Conservation (phyloP, 2,888 invertebrate species). For the Chloromyia formosa region DNA sequence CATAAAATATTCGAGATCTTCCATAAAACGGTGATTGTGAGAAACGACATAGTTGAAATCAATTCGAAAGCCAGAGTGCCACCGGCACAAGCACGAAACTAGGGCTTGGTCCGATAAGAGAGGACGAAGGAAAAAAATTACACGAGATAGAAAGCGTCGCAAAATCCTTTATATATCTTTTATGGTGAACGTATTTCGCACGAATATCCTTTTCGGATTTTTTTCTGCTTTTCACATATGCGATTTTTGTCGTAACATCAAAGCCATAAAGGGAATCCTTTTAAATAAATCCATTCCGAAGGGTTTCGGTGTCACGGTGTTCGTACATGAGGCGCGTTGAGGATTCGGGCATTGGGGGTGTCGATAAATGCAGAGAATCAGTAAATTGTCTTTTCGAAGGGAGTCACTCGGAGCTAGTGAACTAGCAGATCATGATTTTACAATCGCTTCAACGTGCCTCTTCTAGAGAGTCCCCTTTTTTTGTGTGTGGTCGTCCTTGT, state of each 20-base stretch:
- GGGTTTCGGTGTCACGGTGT: background rate
- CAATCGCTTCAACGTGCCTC: slow-evolving; percentile 21
- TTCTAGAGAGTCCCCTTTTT: slow-evolving; percentile 4
- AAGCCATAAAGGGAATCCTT: slow-evolving; percentile 49
- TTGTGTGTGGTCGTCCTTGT: slow-evolving; percentile 14
- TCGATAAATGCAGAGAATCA: slow-evolving; percentile 47
- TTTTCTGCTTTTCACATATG: slow-evolving; percentile 38
- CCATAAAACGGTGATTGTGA: slow-evolving; percentile 39
- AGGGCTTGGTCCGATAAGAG: slow-evolving; percentile 11
- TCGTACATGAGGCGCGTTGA: too few relatives aligned
- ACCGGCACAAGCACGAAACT: too few relatives aligned
- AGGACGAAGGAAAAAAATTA: background rate
- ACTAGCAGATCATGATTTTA: slow-evolving; percentile 43
- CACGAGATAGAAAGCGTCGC: slow-evolving; percentile 34
- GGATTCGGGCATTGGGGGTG: too few relatives aligned
- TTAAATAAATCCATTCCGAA: slow-evolving; percentile 46
- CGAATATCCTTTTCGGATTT: slow-evolving; percentile 9
- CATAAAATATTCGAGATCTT: slow-evolving; percentile 19
- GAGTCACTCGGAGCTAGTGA: slow-evolving; percentile 30
- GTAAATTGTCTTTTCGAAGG: slow-evolving; percentile 48
- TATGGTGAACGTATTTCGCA: slow-evolving; percentile 11
- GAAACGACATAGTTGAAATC: slow-evolving; percentile 18
- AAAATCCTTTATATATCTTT: slow-evolving; percentile 20
- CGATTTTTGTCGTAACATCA: slow-evolving; percentile 49
- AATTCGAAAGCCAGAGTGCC: slow-evolving; percentile 30